phyloP scores from a whole-genome alignment of 2,113 vertebrate genomes.

The Pomatorhinus ruficollis region DNA sequence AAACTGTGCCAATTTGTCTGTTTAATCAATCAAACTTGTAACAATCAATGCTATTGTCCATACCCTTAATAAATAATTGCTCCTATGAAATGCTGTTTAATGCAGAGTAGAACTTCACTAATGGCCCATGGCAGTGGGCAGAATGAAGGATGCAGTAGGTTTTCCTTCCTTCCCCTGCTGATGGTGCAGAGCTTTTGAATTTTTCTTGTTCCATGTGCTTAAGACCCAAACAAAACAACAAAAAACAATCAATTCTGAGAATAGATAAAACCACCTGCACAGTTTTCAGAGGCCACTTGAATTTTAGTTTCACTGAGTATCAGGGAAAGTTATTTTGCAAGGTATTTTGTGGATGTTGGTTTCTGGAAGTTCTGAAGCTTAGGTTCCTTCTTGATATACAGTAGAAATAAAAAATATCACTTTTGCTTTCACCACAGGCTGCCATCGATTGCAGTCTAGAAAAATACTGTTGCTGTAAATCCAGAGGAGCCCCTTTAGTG shows the following conservation, averaged over 20 bases:
- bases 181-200: background rate
- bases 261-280: background rate
- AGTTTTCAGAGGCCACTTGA: background rate
- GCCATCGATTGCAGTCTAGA: fast-evolving
- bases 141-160: background rate
- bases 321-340: background rate
- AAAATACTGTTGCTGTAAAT: background rate
- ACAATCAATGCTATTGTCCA: conserved; percentile 57
- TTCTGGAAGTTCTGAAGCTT: background rate
- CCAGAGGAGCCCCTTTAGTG: background rate
- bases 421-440: background rate
- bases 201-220: background rate
- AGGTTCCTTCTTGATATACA: background rate
- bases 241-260: background rate
- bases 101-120: background rate
- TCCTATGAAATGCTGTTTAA: background rate
- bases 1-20: conserved; percentile 55
- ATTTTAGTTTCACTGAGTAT: background rate
- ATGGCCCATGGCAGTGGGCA: background rate
- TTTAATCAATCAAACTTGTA: conserved; percentile 66
- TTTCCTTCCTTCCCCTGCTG: background rate
- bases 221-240: background rate
- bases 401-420: background rate
- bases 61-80: conserved; percentile 40
- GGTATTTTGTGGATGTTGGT: background rate